Base-by-base conservation (phyloP, 2,113 vertebrate species). In the Callocephalon fimbriatum region DNA sequence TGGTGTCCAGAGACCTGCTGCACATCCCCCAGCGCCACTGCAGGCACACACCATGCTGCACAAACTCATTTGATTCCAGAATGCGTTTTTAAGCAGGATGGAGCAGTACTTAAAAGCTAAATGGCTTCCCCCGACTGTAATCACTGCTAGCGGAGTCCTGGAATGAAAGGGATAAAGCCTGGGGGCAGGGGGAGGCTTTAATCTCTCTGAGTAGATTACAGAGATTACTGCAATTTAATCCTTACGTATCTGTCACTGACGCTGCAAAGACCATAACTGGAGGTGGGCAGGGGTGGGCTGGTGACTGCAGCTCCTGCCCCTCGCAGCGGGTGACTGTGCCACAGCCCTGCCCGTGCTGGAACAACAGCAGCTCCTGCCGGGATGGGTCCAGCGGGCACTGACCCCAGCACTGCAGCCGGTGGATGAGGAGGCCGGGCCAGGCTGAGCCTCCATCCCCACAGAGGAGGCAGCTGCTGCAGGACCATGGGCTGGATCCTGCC, bases 181-280 rank as follows among this genome's bases (percentile, higher is more conserved):
- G 90, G 87, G 84, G 90, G 84, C 0, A 35, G 90, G 67, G 72
- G 76, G 63, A 92, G 93, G 94, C 82, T 97, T 97, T 98, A 97
- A 96, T 98, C 97, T 95, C 48, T 1, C 97, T 96, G 96, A 98
- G 97, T 96, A 96, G 98, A 98, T 98, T 98, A 98, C 93, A 91
- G 96, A 95, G 97, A 95, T 98, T 97, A 97, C 90, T 59, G 58
- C 42, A 72, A 20, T 95, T 93, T 98, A 97, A 98, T 98, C 98
- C 92, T 79, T 84, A 86, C 67, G 8, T 96, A 97, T 97, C 97
- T 97, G 97, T 96, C 97, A 98, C 96, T 97, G 97, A 98, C 92
- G 95, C 95, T 97, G 96, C 97, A 97, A 97, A 97, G 93, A 96
- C 84, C 96, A 78, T 92, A 93, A 92, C 86, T 25, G 76, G 74